These are phyloP conservation scores for Cygnus buccinator DNA, from an alignment of 2,113 vertebrate genomes.

Conservation along the genomic window DNA sequence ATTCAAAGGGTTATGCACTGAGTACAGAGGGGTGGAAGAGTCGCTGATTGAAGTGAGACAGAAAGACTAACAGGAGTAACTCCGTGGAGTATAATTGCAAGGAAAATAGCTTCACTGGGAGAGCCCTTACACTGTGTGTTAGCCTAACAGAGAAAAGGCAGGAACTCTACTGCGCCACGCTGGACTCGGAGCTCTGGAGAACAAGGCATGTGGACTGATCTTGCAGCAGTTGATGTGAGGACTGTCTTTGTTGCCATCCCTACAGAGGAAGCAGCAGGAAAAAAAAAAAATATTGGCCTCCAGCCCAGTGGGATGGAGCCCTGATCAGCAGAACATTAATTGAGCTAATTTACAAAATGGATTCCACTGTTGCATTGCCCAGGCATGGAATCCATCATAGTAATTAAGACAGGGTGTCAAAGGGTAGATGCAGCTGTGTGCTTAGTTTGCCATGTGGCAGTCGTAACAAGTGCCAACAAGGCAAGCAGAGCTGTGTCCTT, in stretches of 20 bases:
- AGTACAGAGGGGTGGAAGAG: not conserved
- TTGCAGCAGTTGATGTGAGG: not conserved
- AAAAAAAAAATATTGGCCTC: not conserved
- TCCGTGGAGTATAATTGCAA: not conserved
- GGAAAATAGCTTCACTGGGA: not conserved
- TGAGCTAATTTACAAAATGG: not conserved
- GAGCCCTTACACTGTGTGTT: not conserved
- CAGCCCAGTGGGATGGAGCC: not conserved
- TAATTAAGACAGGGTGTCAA: not conserved
- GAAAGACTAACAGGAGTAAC: not conserved
- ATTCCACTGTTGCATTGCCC: not conserved
- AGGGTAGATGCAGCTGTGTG: not conserved
- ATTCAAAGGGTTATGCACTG: not conserved
- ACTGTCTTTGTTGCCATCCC: not conserved
- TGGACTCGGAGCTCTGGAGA: not conserved
- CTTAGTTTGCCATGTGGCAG: not conserved
- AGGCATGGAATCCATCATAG: not conserved
- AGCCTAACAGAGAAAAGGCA: not conserved
- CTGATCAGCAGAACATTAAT: not conserved
- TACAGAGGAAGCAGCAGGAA: not conserved
- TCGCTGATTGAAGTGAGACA: not conserved
- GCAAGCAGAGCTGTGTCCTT: not conserved
- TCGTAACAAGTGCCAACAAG: fast-evolving
- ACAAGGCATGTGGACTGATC: not conserved
- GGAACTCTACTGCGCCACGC: not conserved